These are phyloP conservation scores for Takifugu bimaculatus DNA, from an alignment of 2,113 vertebrate species.

Conservation along the genomic window DNA sequence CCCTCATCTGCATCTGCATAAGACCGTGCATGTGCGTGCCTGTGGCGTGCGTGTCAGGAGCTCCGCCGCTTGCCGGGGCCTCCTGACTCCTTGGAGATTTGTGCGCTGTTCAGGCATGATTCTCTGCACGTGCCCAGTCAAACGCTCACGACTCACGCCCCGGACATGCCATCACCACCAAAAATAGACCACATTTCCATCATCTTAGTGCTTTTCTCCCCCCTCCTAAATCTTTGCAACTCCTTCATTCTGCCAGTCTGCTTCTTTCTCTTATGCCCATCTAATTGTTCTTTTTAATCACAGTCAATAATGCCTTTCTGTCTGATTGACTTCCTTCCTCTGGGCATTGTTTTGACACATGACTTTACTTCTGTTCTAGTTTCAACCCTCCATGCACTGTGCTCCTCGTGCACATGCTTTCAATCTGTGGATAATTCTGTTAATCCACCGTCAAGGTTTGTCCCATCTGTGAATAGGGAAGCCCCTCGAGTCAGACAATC, in stretches of 20 bases:
- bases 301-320: background rate
- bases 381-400: constrained; percentile 10
- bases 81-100: constrained; percentile 43
- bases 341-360: background rate
- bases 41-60: constrained; percentile 1
- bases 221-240: too few species aligned
- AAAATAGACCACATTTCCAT: background rate
- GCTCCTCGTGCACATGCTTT: background rate
- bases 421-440: constrained; percentile 22
- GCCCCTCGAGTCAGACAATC: constrained; percentile 45
- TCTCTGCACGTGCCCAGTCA: constrained; percentile 48
- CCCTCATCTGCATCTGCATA: background rate
- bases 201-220: too few species aligned
- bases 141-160: constrained; percentile 19
- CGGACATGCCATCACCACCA: constrained; percentile 1
- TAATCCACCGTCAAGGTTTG: constrained; percentile 54
- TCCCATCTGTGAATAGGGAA: constrained; percentile 56
- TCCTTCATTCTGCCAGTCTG: too few species aligned
- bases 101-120: constrained; percentile 37
- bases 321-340: background rate
- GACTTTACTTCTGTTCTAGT: constrained; percentile 4
- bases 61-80: constrained; percentile 21
- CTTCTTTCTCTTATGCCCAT: too few species aligned
- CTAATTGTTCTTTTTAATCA: too few species aligned
- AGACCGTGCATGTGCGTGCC: background rate